These are phyloP conservation scores for Huso huso DNA, from an alignment of 2,797 vertebrate species.

Conservation along the genomic window DNA sequence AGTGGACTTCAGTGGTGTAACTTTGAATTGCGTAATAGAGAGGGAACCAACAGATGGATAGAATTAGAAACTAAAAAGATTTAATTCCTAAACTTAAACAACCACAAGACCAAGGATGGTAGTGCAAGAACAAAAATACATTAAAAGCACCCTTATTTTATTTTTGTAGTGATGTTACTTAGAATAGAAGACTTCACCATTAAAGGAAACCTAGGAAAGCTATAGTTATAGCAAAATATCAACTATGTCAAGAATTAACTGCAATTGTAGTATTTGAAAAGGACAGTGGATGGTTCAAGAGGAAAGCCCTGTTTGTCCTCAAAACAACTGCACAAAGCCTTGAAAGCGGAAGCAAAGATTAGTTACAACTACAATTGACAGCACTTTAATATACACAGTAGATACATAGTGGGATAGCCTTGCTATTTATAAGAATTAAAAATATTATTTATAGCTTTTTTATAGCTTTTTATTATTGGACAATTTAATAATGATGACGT, in stretches of 20 bases:
- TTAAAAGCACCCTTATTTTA: slow-evolving; percentile 48
- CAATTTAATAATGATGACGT: no score
- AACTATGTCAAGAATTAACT: slow-evolving; percentile 36
- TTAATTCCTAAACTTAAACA: slow-evolving; percentile 31
- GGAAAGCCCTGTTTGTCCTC: no score
- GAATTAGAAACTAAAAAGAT: slow-evolving; percentile 31
- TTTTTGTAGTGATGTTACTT: slow-evolving; percentile 69
- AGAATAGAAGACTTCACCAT: slow-evolving; percentile 66
- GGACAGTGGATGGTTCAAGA: not conserved
- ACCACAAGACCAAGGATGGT: slow-evolving; percentile 36
- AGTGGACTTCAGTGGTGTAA: no score
- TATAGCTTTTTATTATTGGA: no score
- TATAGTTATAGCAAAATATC: slow-evolving; percentile 63
- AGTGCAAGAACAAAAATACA: slow-evolving; percentile 29
- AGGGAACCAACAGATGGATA: slow-evolving; percentile 38
- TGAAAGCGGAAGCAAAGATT: no score
- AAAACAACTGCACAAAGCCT: no score
- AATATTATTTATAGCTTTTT: no score
- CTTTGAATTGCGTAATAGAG: slow-evolving; percentile 24
- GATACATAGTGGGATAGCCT: no score
- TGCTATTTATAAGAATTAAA: no score
- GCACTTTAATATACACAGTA: no score
- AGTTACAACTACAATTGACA: no score
- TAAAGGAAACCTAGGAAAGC: slow-evolving; percentile 68
- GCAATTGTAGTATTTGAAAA: slow-evolving; percentile 17